Conservation (phyloP, 2,888 invertebrate genomes). For the Acrobasis repandana region DNA sequence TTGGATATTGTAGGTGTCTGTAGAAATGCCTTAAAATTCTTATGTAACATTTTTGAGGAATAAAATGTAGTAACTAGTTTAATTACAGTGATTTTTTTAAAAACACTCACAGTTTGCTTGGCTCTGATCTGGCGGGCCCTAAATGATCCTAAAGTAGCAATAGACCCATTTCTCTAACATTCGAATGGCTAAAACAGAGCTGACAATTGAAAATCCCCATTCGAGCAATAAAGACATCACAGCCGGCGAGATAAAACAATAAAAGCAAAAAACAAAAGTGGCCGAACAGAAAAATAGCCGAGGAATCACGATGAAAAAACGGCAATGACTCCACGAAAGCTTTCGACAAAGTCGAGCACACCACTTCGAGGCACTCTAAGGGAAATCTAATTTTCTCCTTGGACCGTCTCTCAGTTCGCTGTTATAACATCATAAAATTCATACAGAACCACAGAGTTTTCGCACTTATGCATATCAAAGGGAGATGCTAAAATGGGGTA, state of each 20-base stretch:
- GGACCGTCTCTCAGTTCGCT: constrained; percentile 58
- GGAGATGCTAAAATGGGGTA: constrained; percentile 64
- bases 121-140: too few relatives aligned
- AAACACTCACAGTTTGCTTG: too few relatives aligned
- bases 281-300: constrained; percentile 68
- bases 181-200: constrained; percentile 38
- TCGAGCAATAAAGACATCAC: constrained; percentile 53
- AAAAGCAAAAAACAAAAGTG: constrained; percentile 62
- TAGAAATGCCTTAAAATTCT: too few relatives aligned
- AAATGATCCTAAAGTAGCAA: constrained; percentile 30
- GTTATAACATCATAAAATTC: constrained; percentile 72
- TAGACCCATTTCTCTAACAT: constrained; percentile 35
- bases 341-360: constrained; percentile 74
- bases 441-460: constrained; percentile 60
- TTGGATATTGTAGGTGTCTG: too few relatives aligned
- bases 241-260: constrained; percentile 66
- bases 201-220: constrained; percentile 47
- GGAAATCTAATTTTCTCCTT: constrained; percentile 80
- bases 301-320: constrained; percentile 66
- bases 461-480: constrained; percentile 68
- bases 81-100: too few relatives aligned
- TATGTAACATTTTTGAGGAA: too few relatives aligned
- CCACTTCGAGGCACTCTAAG: constrained; percentile 67
- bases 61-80: too few relatives aligned
- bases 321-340: constrained; percentile 63